Percentiles rank a stretch among this genome's conserved stretches.
phyloP scores from a whole-genome alignment of 2,113 vertebrate genomes.

The Corythaeola cristata region DNA sequence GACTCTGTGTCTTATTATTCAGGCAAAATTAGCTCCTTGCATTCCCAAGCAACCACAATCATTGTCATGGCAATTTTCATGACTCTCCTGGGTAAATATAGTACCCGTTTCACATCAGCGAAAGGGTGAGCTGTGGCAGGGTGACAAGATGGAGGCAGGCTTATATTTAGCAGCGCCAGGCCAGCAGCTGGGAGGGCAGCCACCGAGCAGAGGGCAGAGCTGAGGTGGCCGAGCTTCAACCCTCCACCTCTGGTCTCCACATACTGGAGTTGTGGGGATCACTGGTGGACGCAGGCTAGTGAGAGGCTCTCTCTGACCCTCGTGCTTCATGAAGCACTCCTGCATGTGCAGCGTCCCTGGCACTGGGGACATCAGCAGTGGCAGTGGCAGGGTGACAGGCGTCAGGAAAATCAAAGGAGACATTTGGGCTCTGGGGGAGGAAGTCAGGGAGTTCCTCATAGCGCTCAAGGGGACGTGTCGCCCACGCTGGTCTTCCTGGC shows the following conservation, averaged over 20 bases:
- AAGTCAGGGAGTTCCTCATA: constrained; percentile 18
- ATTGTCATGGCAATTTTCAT: constrained; percentile 70
- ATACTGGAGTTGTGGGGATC: neutral
- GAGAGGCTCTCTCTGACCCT: neutral
- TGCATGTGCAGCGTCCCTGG: neutral
- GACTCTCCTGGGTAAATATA: constrained; percentile 60
- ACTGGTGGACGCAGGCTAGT: neutral
- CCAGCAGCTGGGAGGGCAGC: neutral
- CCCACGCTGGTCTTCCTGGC: neutral
- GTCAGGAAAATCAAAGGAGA: constrained; percentile 43
- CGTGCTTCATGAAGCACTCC: neutral
- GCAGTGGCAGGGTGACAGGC: constrained; percentile 29
- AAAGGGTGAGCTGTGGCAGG: constrained; percentile 31
- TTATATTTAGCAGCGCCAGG: neutral
- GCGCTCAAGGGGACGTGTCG: neutral
- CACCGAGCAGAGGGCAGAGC: neutral
- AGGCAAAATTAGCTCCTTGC: constrained; percentile 6
- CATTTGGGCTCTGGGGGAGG: neutral
- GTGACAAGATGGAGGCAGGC: constrained; percentile 35
- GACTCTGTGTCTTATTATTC: constrained; percentile 8
- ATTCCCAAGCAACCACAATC: constrained; percentile 41
- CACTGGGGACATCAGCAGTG: neutral
- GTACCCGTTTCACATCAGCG: constrained; percentile 18
- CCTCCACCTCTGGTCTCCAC: neutral
- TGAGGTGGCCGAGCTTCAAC: neutral